Evolutionary conservation across 1,140 invertebrate species (phyloP), one percentile per base, ranked within the genome.

Genomic region (Euura lappo): DNA sequence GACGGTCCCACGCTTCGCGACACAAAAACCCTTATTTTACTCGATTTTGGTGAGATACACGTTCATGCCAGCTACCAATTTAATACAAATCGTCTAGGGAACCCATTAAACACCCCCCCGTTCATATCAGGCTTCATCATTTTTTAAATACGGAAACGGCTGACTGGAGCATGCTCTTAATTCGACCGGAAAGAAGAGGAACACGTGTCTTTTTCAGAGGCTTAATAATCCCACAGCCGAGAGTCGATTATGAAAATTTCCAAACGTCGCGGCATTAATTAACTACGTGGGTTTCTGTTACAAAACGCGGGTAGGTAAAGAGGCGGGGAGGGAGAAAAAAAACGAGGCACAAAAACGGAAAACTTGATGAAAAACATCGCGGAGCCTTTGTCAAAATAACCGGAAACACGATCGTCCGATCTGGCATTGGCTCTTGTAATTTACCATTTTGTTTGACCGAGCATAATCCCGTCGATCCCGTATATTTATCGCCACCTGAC

Each of bases 381-480:
- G 13, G 13, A 10, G 28, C 60, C 60, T 64, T 28, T 28, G 28
- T 28, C 13, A 10, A 13, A 10, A 10, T 10, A 13, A 13, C 60
- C 66, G 66, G 10, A 28, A 68, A n/a, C 13, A 51, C 6, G 6
- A 51, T 8, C 65, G 6, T 67, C 8, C 60, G 8, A 10, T 10
- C 28, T 44, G 66, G 44, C 44, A 68, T 68, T 68, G 28, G 66
- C 8, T 4, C 44, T 60, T 11, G 13, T 68, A 11, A 68, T 68
- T 68, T 68, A 13, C 11, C 44, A 68, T 68, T 42, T 68, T 28
- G 66, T 68, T 68, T 68, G 66, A 68, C 66, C 11, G 11, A 28
- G 28, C 28, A 28, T 28, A 28, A 8, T 68, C 8, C 66, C 66
- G 13, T 10, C 28, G 1, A 28, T 7, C 44, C 8, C 66, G 13